These are phyloP conservation scores for Caenorhabditis uteleia DNA, from an alignment of 2,888 invertebrate genomes.

Conservation along the genomic window DNA sequence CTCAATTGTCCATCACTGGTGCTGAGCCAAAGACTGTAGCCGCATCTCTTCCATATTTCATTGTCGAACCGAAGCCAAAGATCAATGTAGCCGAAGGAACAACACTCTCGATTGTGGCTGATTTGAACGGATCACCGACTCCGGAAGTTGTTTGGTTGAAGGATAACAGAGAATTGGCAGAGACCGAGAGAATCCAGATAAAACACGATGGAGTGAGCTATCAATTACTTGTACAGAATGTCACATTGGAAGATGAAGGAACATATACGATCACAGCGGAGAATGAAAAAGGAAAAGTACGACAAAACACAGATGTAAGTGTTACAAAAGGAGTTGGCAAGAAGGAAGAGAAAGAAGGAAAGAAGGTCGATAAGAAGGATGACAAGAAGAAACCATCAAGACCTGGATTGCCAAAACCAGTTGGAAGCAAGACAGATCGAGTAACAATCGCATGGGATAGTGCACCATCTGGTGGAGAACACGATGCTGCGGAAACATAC, in stretches of 20 bases:
- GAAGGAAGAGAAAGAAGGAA: conserved; percentile 37
- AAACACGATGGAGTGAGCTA: conserved; percentile 37
- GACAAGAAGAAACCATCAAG: conserved; percentile 25
- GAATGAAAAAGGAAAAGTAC: conserved; percentile 51
- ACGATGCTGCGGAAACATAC: conserved; percentile 34
- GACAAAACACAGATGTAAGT: conserved; percentile 46
- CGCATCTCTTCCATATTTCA: conserved; percentile 47
- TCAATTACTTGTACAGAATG: conserved; percentile 37
- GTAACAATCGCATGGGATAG: conserved; percentile 42
- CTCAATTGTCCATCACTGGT: conserved; percentile 41
- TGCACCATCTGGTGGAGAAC: conserved; percentile 28
- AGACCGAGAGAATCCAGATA: conserved; percentile 32
- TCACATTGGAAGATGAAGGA: conserved; percentile 46
- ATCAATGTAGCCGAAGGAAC: conserved; percentile 56
- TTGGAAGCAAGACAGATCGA: conserved; percentile 21
- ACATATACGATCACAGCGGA: conserved; percentile 49
- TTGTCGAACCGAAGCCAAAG: conserved; percentile 48
- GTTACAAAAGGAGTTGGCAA: conserved; percentile 31
- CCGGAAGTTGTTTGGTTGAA: conserved; percentile 48
- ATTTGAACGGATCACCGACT: conserved; percentile 51
- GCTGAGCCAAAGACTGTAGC: conserved; percentile 12
- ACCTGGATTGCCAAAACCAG: conserved; percentile 32
- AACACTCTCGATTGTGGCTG: conserved; percentile 44
- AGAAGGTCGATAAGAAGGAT: conserved; percentile 28
- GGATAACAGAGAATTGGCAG: conserved; percentile 42